A percentile compares a stretch with the other conserved stretches of the same genome.
These are phyloP conservation scores for Coluber constrictor DNA, from an alignment of 2,797 vertebrate species.

Conservation along the genomic window DNA sequence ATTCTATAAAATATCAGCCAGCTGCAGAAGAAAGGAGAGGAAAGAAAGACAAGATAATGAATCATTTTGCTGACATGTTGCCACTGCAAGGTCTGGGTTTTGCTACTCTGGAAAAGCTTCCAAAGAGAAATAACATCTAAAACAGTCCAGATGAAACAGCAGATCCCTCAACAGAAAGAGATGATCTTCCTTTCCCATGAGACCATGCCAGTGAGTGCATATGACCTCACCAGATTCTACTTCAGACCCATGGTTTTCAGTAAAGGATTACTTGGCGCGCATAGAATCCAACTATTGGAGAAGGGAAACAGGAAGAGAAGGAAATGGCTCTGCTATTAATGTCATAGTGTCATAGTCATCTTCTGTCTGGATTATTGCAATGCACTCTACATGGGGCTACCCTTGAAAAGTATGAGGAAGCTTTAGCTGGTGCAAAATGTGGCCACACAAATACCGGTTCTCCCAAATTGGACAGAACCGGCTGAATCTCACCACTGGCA, in stretches of 20 bases:
- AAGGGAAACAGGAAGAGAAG: neutral
- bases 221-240: neutral
- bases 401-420: neutral
- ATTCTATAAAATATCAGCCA: neutral
- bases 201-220: neutral
- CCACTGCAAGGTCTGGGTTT: neutral
- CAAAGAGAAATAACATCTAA: neutral
- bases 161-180: neutral
- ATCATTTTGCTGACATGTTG: neutral
- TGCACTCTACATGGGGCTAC: neutral
- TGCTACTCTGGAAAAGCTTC: neutral
- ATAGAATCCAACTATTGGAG: neutral
- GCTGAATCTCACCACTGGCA: no score
- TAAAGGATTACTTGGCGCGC: neutral
- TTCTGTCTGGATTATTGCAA: neutral
- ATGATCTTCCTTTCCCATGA: neutral
- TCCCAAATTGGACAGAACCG: no score
- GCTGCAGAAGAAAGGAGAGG: neutral
- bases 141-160: neutral
- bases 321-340: neutral
- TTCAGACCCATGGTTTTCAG: neutral
- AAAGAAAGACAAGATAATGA: neutral
- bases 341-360: neutral
- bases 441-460: neutral
- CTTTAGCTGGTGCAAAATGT: neutral